Conservation (phyloP, 1,140 invertebrate species). For the Sarcophaga peregrina region DNA sequence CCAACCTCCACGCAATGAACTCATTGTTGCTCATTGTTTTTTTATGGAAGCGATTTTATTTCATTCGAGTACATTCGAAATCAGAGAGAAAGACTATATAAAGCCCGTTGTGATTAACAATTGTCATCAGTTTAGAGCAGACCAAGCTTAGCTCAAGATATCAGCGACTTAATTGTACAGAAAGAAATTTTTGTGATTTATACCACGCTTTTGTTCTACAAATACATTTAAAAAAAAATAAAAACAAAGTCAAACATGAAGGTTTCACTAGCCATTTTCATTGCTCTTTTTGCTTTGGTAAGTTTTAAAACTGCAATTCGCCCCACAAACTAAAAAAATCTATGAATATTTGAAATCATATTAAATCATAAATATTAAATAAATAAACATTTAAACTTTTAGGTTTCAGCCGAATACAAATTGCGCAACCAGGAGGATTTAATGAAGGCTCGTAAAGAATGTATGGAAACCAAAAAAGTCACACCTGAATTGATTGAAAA, state of each 20-base stretch:
- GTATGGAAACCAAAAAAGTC: constrained; percentile 57
- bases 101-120: background rate
- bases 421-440: constrained; percentile 62
- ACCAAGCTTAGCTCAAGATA: constrained; percentile 28
- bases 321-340: background rate
- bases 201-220: constrained; percentile 13
- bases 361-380: background rate
- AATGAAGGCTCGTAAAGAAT: constrained; percentile 59
- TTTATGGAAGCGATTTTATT: background rate
- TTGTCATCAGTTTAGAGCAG: constrained; percentile 30
- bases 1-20: background rate
- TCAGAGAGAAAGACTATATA: constrained; percentile 16
- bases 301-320: background rate
- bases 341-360: background rate
- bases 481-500: constrained; percentile 59
- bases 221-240: constrained; percentile 20
- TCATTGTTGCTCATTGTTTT: no score
- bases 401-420: constrained; percentile 63
- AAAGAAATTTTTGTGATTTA: constrained; percentile 17
- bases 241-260: constrained; percentile 40
- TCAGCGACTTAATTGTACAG: background rate
- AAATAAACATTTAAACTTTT: background rate
- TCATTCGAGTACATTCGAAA: background rate
- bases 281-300: constrained; percentile 55
- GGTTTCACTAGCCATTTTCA: constrained; percentile 52